phyloP scores from a whole-genome alignment of 2,888 invertebrate genomes.

The Oasisia sp. region DNA sequence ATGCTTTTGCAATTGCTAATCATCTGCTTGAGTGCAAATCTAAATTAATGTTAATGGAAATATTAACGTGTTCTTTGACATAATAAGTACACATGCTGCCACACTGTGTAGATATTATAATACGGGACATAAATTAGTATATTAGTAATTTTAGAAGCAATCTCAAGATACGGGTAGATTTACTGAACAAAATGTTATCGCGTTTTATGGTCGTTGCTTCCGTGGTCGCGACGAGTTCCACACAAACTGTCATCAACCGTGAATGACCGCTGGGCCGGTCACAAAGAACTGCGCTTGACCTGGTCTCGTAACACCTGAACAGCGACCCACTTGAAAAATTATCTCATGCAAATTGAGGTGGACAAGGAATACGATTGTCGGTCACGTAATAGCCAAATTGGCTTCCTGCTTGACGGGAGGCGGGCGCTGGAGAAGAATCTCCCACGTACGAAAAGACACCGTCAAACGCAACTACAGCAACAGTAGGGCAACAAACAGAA shows the following conservation, averaged over 20 bases:
- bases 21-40: too few relatives aligned
- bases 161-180: background rate
- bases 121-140: background rate
- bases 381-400: constrained; percentile 10
- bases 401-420: background rate
- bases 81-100: too few relatives aligned
- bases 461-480: background rate
- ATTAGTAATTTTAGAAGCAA: background rate
- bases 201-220: background rate
- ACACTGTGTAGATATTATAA: too few relatives aligned
- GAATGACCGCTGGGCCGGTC: background rate
- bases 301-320: background rate
- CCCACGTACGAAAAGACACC: background rate
- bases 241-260: background rate
- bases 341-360: constrained; percentile 10
- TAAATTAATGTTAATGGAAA: too few relatives aligned
- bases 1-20: too few relatives aligned
- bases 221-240: background rate
- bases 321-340: background rate
- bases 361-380: background rate
- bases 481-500: too few relatives aligned
- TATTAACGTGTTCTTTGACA: too few relatives aligned
- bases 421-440: background rate
- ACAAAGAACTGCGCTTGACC: background rate
- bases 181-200: background rate